A percentile compares a stretch with the other conserved stretches of the same genome.
These are phyloP conservation scores for Orientallactaga sibirica DNA, from an alignment of 2,797 vertebrate genomes.

Conservation along the genomic window DNA sequence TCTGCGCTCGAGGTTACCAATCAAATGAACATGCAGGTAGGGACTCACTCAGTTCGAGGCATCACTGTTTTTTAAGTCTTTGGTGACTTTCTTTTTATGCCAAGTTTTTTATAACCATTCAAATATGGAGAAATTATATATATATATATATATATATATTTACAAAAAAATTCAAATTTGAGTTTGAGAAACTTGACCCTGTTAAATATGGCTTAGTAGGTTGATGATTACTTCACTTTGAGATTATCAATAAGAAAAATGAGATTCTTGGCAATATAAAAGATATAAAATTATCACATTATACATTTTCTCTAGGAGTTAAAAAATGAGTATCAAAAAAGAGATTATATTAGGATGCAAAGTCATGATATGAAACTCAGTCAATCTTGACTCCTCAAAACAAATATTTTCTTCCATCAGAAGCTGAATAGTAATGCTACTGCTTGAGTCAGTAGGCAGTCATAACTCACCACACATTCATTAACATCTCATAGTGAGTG, in stretches of 20 bases:
- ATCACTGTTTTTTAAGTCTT: background rate
- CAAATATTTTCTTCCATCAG: slow-evolving; percentile 26
- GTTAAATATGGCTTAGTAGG: background rate
- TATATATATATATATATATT: no score
- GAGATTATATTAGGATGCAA: background rate
- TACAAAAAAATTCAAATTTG: background rate
- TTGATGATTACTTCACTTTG: slow-evolving; percentile 46
- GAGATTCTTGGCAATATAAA: slow-evolving; percentile 11
- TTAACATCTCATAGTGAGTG: slow-evolving; percentile 29
- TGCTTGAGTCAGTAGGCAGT: background rate
- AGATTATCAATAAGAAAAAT: slow-evolving; percentile 31
- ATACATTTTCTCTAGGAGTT: background rate
- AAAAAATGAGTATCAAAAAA: background rate
- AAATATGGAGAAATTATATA: background rate
- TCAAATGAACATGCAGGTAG: background rate
- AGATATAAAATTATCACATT: background rate
- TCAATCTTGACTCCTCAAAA: slow-evolving; percentile 20
- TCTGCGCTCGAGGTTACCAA: background rate
- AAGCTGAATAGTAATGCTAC: background rate
- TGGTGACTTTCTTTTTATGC: background rate
- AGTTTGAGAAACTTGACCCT: slow-evolving; percentile 27
- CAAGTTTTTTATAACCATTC: background rate
- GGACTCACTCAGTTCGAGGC: background rate
- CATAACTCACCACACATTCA: background rate
- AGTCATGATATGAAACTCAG: background rate